These are phyloP conservation scores for Sebastes kiyomatsui DNA, from an alignment of 2,797 vertebrate species.

Conservation along the genomic window DNA sequence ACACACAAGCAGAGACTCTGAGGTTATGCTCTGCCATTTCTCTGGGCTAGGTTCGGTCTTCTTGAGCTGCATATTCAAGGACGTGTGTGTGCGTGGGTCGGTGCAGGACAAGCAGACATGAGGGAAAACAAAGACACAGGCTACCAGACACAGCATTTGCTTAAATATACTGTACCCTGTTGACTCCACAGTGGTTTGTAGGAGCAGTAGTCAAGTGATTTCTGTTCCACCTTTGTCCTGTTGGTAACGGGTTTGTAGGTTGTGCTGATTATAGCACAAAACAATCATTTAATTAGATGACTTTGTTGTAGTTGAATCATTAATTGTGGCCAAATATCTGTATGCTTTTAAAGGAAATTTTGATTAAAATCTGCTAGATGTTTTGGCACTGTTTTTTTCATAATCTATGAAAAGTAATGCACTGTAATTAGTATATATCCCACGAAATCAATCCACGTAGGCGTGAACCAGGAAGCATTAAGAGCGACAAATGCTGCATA, in stretches of 20 bases:
- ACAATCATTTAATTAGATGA: not conserved
- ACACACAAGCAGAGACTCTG: conserved; percentile 9
- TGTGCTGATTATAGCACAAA: not conserved
- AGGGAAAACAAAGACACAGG: not conserved
- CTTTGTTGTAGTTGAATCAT: not conserved
- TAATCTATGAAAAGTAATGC: too few relatives aligned
- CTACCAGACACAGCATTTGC: not conserved
- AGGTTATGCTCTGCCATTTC: conserved; percentile 34
- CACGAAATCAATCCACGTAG: too few relatives aligned
- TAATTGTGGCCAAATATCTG: not conserved
- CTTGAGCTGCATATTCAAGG: conserved; percentile 40
- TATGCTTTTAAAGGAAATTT: not conserved
- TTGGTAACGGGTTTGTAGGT: not conserved
- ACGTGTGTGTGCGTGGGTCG: not conserved
- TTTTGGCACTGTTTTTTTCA: not conserved
- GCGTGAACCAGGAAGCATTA: too few relatives aligned
- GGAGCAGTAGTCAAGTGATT: not conserved
- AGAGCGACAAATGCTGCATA: too few relatives aligned
- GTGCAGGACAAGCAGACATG: not conserved
- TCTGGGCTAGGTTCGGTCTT: conserved; percentile 16
- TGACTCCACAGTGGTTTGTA: not conserved
- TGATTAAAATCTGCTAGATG: not conserved
- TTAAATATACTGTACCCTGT: not conserved
- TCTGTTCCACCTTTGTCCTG: not conserved
- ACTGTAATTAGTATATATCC: too few relatives aligned